Base-by-base conservation (phyloP, 1,140 invertebrate genomes). In the Harlomillsia oculata region DNA sequence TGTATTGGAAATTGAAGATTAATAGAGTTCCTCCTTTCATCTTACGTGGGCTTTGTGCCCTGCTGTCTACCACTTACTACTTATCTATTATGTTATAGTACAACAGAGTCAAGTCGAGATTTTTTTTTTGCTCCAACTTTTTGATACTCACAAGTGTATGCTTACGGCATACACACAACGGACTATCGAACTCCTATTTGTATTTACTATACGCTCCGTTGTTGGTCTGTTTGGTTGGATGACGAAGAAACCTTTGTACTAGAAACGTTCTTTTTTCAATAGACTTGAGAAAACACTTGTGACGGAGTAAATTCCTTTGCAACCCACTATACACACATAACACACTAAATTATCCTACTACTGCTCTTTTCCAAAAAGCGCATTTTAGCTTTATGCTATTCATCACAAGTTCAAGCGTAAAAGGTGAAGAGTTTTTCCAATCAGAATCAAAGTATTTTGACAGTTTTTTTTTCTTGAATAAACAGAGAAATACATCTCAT, bases 391-490 rank as follows among this genome's bases (percentile, higher is more conserved):
- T 28, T 45, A 41, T 41, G 18, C 39, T 5, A 32, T 20, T 30
- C 29, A 32, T 0, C 16, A 32, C 1, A 28, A 34, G 21, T 30
- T 34, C 16, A 48, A 48, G 45, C 18, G 25, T 48, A 48, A 48
- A n/a, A 34, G 16, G 9, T 48, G 29, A 48, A 48, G 45, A 48
- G 45, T 48, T 48, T 46, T 48, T 30, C 29, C 30, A 48, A 48
- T 48, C 45, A 32, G 45, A 48, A 48, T 30, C 23, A 48, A 48
- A 48, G 45, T 48, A 48, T 48, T 48, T 48, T 48, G 45, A 48
- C 45, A 48, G 45, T 48, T 48, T 48, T 48, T 21, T 48, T 34
- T n/a, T n/a, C n/a, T n/a, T n/a, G n/a, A n/a, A n/a, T n/a, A n/a
- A n/a, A n/a, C n/a, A n/a, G n/a, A n/a, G n/a, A n/a, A n/a, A n/a